These are phyloP conservation scores for Scolopax mira DNA, from an alignment of 2,113 vertebrate species.

Conservation along the genomic window DNA sequence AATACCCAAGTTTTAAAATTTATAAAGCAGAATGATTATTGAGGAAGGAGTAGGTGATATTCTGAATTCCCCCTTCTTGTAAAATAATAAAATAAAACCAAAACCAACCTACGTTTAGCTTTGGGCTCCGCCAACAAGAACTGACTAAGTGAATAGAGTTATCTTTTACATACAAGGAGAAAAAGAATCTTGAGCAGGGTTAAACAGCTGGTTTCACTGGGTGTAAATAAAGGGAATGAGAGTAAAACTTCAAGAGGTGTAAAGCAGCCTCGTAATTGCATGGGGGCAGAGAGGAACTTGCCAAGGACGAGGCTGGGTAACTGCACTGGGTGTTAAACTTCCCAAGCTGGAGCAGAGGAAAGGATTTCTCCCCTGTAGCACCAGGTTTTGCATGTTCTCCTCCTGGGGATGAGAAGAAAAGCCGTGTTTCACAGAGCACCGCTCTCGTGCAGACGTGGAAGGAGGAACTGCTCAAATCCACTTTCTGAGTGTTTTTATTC, in stretches of 20 bases:
- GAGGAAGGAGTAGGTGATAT: neutral
- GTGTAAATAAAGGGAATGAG: neutral
- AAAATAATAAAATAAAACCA: neutral
- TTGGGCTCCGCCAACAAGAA: neutral
- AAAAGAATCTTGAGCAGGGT: neutral
- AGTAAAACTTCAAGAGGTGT: neutral
- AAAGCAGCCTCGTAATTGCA: neutral
- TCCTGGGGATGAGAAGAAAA: neutral
- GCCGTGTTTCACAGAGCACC: neutral
- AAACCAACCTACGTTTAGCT: rapidly evolving
- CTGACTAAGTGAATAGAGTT: neutral
- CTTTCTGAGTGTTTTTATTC: rapidly evolving
- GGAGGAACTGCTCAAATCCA: neutral
- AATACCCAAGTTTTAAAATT: neutral
- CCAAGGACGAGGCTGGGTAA: rapidly evolving
- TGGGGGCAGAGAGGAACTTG: neutral
- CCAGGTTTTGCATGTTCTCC: neutral
- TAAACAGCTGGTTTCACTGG: neutral
- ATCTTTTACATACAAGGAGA: rapidly evolving
- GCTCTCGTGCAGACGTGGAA: rapidly evolving
- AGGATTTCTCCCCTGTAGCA: neutral
- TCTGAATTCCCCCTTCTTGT: neutral
- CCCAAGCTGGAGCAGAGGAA: neutral
- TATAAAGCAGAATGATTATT: neutral
- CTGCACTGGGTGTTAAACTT: neutral